Conservation (phyloP, 2,888 invertebrate genomes). For the Drosophila nigricruria region DNA sequence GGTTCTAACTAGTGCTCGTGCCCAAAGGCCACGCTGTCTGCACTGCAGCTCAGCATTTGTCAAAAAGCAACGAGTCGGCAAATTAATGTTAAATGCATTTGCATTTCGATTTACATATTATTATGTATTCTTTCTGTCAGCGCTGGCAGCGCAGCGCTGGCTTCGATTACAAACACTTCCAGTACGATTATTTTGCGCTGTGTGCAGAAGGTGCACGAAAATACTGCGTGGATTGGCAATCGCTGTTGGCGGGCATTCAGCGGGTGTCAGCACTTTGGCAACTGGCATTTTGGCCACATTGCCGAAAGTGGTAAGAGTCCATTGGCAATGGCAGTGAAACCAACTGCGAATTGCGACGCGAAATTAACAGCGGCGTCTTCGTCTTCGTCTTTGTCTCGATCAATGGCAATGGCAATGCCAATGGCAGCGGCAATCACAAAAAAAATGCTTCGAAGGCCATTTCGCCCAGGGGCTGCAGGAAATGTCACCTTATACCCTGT, state of each 20-base stretch:
- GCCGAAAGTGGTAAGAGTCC: conserved; percentile 24
- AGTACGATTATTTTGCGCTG: conserved; percentile 17
- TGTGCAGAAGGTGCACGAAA: conserved; percentile 27
- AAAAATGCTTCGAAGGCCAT: conserved; percentile 71
- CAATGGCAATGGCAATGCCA: conserved; percentile 37
- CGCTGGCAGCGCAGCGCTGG: too few relatives aligned
- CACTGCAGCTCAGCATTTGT: conserved; percentile 13
- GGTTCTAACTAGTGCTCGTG: background rate
- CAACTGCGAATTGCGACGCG: conserved; percentile 43
- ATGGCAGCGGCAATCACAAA: conserved; percentile 43
- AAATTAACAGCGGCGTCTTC: conserved; percentile 31
- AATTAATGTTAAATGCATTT: conserved; percentile 8
- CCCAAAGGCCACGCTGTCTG: background rate
- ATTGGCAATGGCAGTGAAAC: conserved; percentile 42
- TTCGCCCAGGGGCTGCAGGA: conserved; percentile 58
- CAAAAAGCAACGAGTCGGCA: background rate
- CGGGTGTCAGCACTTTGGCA: conserved; percentile 44
- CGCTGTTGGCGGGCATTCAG: conserved; percentile 3
- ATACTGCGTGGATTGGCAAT: conserved; percentile 35
- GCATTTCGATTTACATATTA: conserved; percentile 7
- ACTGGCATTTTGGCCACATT: conserved; percentile 8
- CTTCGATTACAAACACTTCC: conserved; percentile 24
- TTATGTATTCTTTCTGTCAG: background rate
- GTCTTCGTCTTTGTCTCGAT: background rate
- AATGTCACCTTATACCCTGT: conserved; percentile 72